Evolutionary conservation across 1,140 invertebrate species (phyloP).

Genomic region (Physella acuta): DNA sequence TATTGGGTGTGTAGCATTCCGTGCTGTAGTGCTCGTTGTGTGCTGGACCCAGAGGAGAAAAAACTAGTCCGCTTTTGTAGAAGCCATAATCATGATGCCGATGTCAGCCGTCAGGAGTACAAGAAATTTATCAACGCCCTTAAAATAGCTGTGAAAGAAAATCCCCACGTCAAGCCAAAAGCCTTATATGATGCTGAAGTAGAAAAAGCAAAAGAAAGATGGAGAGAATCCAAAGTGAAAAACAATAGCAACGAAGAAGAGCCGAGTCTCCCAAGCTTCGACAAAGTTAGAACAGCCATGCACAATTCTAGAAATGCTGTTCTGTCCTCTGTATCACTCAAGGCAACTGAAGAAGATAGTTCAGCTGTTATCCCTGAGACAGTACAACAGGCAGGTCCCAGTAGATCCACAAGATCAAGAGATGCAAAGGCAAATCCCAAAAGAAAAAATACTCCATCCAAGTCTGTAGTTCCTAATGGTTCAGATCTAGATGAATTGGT

Average conservation of each 20-base stretch:
- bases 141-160: conserved; percentile 20
- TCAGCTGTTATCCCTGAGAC: neutral
- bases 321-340: conserved; percentile 16
- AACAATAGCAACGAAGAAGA: conserved; percentile 11
- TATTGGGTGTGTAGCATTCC: conserved; percentile 26
- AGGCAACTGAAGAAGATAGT: conserved; percentile 14
- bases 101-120: conserved; percentile 20
- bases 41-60: conserved; percentile 21
- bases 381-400: neutral
- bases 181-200: conserved; percentile 19
- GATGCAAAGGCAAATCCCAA: conserved; percentile 4
- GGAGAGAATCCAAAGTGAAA: neutral
- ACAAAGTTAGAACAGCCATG: conserved; percentile 19
- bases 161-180: conserved; percentile 26
- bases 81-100: conserved; percentile 18
- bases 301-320: conserved; percentile 25
- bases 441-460: conserved; percentile 17
- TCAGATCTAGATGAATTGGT: conserved; percentile 20
- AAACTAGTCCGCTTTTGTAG: conserved; percentile 14
- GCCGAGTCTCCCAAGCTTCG: conserved; percentile 18
- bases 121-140: conserved; percentile 22
- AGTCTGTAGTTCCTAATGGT: neutral
- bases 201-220: conserved; percentile 12
- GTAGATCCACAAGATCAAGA: conserved; percentile 20
- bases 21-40: conserved; percentile 22